These are phyloP conservation scores for Lineus longissimus DNA, from an alignment of 1,140 invertebrate genomes.

Conservation along the genomic window DNA sequence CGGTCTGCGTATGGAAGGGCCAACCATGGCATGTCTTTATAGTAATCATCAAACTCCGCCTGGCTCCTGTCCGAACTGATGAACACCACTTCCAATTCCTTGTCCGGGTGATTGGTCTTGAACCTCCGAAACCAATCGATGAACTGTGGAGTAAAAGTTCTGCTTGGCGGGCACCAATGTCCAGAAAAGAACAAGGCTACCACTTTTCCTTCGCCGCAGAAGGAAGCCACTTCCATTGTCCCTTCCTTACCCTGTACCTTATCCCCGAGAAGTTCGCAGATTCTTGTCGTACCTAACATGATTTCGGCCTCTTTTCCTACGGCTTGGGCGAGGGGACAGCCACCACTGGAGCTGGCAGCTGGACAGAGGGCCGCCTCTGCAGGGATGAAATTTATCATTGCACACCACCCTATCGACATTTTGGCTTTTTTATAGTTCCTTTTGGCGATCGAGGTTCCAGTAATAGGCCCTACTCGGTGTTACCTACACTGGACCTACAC, in stretches of 20 bases:
- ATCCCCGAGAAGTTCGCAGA: not conserved
- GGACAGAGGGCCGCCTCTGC: no score
- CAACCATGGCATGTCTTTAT: slow-evolving; percentile 66
- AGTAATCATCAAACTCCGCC: slow-evolving; percentile 59
- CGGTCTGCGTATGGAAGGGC: slow-evolving; percentile 67
- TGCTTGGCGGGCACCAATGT: slow-evolving; percentile 56
- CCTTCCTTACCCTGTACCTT: not conserved
- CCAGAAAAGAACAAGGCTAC: slow-evolving; percentile 53
- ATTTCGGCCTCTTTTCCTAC: no score
- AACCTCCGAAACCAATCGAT: slow-evolving; percentile 28
- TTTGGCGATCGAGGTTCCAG: no score
- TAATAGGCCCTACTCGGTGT: no score
- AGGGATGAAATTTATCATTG: no score
- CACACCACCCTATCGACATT: no score
- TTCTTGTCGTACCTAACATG: not conserved
- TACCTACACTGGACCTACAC: no score
- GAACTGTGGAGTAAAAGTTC: slow-evolving; percentile 51
- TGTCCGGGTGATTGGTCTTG: slow-evolving; percentile 53
- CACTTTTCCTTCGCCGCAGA: slow-evolving; percentile 1
- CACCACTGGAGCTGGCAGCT: no score
- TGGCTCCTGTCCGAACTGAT: slow-evolving; percentile 64
- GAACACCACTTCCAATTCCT: slow-evolving; percentile 63
- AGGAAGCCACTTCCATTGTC: not conserved
- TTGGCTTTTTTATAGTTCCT: no score
- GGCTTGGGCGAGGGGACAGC: no score